These are phyloP conservation scores for Lamellibrachia columna DNA, from an alignment of 2,888 invertebrate genomes.

Conservation along the genomic window DNA sequence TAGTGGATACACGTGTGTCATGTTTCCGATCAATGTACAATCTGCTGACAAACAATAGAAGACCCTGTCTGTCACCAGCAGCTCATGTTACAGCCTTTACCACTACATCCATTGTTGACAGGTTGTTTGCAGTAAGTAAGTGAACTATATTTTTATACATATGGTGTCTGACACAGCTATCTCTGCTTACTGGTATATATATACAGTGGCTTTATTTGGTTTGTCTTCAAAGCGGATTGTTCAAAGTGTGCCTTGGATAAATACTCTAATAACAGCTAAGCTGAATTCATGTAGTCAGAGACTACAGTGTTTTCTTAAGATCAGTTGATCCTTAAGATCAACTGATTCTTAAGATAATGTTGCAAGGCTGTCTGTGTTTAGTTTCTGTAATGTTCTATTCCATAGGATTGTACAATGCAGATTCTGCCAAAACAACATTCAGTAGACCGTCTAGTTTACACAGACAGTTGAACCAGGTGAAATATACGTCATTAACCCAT, in stretches of 20 bases:
- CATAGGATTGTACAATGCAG: too few species aligned
- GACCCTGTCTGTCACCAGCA: neutral
- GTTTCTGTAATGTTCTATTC: too few species aligned
- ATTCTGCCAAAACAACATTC: too few species aligned
- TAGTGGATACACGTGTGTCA: neutral
- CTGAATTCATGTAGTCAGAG: neutral
- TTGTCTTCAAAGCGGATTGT: neutral
- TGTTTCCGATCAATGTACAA: neutral
- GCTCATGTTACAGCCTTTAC: neutral
- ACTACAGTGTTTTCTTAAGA: neutral
- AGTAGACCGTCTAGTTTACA: too few species aligned
- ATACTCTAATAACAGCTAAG: neutral
- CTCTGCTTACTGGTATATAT: neutral
- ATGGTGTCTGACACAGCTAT: neutral
- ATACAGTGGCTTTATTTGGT: neutral
- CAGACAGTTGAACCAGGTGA: too few species aligned
- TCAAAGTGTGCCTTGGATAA: neutral
- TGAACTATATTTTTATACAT: neutral
- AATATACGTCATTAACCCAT: too few species aligned
- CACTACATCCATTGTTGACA: neutral
- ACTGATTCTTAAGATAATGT: neutral
- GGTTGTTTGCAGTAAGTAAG: neutral
- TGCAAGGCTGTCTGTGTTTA: neutral
- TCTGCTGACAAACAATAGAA: neutral
- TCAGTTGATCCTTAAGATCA: neutral